Evolutionary conservation across 2,888 invertebrate genomes (phyloP), one percentile per base, ranked within the genome.

Genomic region (Drosophila greeni): DNA sequence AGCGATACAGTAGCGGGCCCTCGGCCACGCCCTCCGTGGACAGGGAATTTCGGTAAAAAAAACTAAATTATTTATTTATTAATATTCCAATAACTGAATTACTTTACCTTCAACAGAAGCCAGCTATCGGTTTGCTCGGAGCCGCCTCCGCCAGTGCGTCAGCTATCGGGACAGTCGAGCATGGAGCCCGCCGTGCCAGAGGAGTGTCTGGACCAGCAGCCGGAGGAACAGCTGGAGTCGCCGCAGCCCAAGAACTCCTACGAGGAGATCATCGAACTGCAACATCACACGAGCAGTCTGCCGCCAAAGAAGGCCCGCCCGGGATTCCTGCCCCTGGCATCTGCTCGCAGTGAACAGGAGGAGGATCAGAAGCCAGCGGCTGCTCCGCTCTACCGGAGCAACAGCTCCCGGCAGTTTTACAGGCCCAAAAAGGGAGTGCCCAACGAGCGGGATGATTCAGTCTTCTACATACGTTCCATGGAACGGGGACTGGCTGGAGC

Each of bases 51-150:
- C 86, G 88, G 89, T 88, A 73, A 16, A 16, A 3, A 11, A 37
- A 37, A 37, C 8, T 8, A 3, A 16, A 11, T 11, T 2, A 37
- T 11, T 37, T 18, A 1, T 11, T 18, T 18, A 18, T 37, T 11
- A 37, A 11, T 18, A 18, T 37, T 37, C 11, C 1, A 1, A 2
- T 11, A 11, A 20, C n/a, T 23, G 1, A 23, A 14, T 8, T 4
- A 14, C 8, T 11, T 34, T 7, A 31, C 5, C 7, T 7, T 1
- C 6, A 47, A 26, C 34, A 82, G 80, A 34, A 83, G 83, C 43
- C 89, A 89, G 73, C 73, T 89, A 29, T 89, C 89, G 0, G 87
- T 89, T 4, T 89, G 88, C 61, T 89, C 89, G 5, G 89, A 89
- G 66, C 86, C 86, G 12, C 82, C 82, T 1, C 81, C 82, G 0